Base-by-base conservation (phyloP, 2,797 vertebrate species). In the Triplophysa bombifrons region DNA sequence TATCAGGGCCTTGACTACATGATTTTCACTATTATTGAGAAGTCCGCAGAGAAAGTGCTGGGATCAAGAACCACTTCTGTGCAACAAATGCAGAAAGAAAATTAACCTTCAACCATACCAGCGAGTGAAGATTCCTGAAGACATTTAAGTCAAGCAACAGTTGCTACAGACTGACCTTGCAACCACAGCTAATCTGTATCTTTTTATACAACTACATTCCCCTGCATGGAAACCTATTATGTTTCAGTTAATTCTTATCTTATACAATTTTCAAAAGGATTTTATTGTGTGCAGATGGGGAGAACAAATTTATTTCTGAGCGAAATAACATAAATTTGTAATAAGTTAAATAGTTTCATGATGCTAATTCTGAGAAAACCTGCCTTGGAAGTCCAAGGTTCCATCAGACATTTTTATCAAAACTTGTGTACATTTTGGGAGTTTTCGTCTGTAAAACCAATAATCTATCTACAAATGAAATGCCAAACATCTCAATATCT, bases 281-380 rank as follows among this genome's bases (percentile, higher is more conserved):
- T 51, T 51, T 16, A 51, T 16, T 19, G 1, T 51, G n/a, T 20
- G 7, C 7, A 55, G 8, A 55, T 9, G 17, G 6, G 51, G 50
- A 30, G 30, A 30, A 38, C 5, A 2, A n/a, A 53, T 53, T 19
- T 48, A n/a, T 13, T 34, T 76, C 64, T 79, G 63, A 78, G 22
- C 55, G 67, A 82, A 55, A 74, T 12, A 51, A 67, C 84, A 78
- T 63, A 46, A 61, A 25, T 55, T 44, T 60, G 27, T 80, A 78
- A 78, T 85, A 78, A 76, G 65, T 79, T 61, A 75, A 78, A 83
- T 55, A 72, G 60, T 83, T 81, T 79, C 69, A 30, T 75, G 67
- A 80, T 79, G 16, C 1, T 67, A 56, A 72, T 82, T 84, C 72
- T 38, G n/a, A 58, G 67, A 82, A 76, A 74, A 70, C 80, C 82